Percentiles rank a stretch among this genome's conserved stretches.
These are phyloP conservation scores for Portevinia maculata DNA, from an alignment of 2,888 invertebrate genomes.

Conservation along the genomic window DNA sequence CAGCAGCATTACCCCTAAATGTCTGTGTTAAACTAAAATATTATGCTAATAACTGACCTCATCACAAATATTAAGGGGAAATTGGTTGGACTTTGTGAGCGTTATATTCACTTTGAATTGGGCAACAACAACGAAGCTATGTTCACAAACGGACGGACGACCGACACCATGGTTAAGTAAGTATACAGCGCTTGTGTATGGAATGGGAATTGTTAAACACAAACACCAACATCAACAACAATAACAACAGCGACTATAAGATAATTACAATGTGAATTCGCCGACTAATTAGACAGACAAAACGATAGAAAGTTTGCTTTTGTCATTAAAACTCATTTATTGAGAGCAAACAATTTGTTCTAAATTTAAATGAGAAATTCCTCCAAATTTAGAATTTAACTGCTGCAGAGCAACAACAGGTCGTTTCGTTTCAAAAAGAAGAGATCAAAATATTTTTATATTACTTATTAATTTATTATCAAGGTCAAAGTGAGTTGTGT, in stretches of 20 bases:
- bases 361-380: conserved; percentile 45
- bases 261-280: conserved; percentile 67
- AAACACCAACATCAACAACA: conserved; percentile 11
- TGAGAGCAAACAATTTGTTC: conserved; percentile 20
- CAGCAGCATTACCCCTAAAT: conserved; percentile 29
- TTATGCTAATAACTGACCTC: conserved; percentile 73
- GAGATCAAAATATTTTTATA: neutral
- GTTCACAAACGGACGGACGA: conserved; percentile 26
- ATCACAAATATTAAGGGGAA: conserved; percentile 39
- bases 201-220: conserved; percentile 26
- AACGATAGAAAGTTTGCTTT: conserved; percentile 8
- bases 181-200: conserved; percentile 28
- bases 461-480: neutral
- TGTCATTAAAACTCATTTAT: conserved; percentile 46
- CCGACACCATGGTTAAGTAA: conserved; percentile 2
- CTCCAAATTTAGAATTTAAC: conserved; percentile 47
- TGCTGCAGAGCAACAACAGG: conserved; percentile 4
- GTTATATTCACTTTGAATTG: conserved; percentile 32
- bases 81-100: conserved; percentile 37
- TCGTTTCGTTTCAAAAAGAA: conserved; percentile 17
- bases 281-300: conserved; percentile 54
- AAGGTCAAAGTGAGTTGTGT: conserved; percentile 9
- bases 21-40: conserved; percentile 47
- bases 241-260: conserved; percentile 25
- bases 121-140: conserved; percentile 53